Evolutionary conservation across 2,113 vertebrate species (phyloP).

Genomic region (Garra rufa): DNA sequence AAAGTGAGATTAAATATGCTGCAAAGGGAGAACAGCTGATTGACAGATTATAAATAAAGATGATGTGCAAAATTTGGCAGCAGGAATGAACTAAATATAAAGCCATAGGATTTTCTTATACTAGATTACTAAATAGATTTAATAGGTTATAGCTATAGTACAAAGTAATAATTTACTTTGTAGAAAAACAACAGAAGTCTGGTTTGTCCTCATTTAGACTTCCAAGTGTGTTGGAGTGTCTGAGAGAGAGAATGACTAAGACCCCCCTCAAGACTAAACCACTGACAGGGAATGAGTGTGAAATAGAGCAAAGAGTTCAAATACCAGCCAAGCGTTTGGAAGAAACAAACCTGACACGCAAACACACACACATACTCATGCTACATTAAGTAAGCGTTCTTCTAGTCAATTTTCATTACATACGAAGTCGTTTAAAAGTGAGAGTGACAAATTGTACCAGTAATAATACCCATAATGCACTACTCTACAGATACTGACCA

Average conservation of each 20-base stretch:
- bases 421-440: background rate
- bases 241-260: background rate
- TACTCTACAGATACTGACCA: slow-evolving; percentile 76
- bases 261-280: background rate
- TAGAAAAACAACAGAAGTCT: background rate
- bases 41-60: background rate
- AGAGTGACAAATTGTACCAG: background rate
- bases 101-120: background rate
- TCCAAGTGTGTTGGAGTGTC: background rate
- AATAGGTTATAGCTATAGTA: too few species aligned
- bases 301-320: background rate
- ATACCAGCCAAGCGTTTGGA: background rate
- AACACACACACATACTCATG: slow-evolving; percentile 27
- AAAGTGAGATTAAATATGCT: background rate
- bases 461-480: background rate
- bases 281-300: slow-evolving; percentile 3
- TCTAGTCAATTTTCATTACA: background rate
- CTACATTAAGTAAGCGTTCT: background rate
- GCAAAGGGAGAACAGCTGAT: background rate
- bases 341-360: background rate
- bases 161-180: background rate
- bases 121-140: too few species aligned
- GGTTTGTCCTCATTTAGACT: background rate
- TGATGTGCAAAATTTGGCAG: background rate
- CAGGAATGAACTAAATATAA: background rate